These are phyloP conservation scores for Lasioglossum malachurum DNA, from an alignment of 2,888 invertebrate genomes.

Conservation along the genomic window DNA sequence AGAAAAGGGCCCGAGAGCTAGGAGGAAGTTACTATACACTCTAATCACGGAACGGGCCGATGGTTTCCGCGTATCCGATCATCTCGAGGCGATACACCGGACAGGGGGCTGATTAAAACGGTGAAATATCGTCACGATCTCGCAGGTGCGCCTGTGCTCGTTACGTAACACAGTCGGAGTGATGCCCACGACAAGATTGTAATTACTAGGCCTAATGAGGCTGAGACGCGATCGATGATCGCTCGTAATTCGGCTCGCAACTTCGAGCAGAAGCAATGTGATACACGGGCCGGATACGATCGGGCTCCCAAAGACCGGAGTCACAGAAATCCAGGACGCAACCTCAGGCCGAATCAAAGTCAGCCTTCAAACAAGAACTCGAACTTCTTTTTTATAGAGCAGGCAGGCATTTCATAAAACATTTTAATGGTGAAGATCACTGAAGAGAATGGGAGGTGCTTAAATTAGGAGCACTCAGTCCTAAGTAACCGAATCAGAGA, in stretches of 20 bases:
- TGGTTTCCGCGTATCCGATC: slow-evolving; percentile 64
- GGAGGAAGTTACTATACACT: slow-evolving; percentile 14
- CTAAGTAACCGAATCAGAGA: not conserved
- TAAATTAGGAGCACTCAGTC: too few species aligned
- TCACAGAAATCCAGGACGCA: not conserved
- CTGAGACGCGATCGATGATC: slow-evolving; percentile 61
- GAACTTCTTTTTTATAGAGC: not conserved
- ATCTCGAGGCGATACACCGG: slow-evolving; percentile 57
- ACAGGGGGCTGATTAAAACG: slow-evolving; percentile 68
- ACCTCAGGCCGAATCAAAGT: not conserved
- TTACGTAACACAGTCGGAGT: slow-evolving; percentile 61
- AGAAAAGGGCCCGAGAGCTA: slow-evolving; percentile 19
- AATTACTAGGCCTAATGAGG: slow-evolving; percentile 72
- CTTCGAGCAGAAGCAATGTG: not conserved
- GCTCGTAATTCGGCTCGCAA: slow-evolving; percentile 53
- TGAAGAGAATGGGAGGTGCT: not conserved
- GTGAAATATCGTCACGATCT: slow-evolving; percentile 71
- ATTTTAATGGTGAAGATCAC: too few species aligned
- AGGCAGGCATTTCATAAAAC: too few species aligned
- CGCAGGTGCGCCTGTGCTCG: slow-evolving; percentile 48
- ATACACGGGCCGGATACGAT: not conserved
- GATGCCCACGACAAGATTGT: slow-evolving; percentile 62
- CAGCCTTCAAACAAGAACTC: not conserved
- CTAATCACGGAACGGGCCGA: slow-evolving; percentile 51
- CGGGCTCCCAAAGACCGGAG: not conserved